These are phyloP conservation scores for Nemoura dubitans DNA, from an alignment of 2,888 invertebrate species.

Conservation along the genomic window DNA sequence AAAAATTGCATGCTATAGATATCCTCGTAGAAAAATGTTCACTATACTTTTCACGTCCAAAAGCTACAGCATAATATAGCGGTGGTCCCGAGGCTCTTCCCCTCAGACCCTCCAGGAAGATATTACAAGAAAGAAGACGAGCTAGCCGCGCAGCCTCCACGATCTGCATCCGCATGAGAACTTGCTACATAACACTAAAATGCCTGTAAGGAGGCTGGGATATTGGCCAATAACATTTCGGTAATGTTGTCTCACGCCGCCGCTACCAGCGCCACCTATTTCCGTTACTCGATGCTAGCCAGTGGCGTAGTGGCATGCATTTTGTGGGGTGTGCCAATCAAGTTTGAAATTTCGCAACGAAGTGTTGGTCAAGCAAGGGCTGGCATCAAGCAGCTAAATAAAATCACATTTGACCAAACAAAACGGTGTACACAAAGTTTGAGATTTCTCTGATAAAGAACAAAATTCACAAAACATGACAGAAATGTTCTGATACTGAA, in stretches of 20 bases:
- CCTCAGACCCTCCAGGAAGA: background rate
- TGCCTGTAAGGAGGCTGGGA: constrained; percentile 5
- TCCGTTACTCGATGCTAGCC: background rate
- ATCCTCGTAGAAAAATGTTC: background rate
- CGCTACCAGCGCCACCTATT: background rate
- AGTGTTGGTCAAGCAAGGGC: no score
- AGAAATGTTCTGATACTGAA: no score
- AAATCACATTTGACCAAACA: no score
- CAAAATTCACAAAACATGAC: no score
- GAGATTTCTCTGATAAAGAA: no score
- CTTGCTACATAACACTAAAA: background rate
- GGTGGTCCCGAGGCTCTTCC: background rate
- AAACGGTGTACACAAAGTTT: no score
- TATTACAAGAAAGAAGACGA: background rate
- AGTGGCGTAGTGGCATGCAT: no score
- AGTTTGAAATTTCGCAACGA: no score
- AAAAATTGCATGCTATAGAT: background rate
- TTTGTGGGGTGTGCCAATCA: no score
- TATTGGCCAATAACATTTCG: background rate
- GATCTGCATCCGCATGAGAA: background rate
- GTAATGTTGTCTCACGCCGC: background rate
- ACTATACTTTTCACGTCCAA: background rate
- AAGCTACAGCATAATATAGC: background rate
- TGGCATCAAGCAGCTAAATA: no score
- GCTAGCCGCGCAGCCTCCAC: background rate